phyloP scores from a whole-genome alignment of 1,140 invertebrate species.

The Rhynchophorus ferrugineus region DNA sequence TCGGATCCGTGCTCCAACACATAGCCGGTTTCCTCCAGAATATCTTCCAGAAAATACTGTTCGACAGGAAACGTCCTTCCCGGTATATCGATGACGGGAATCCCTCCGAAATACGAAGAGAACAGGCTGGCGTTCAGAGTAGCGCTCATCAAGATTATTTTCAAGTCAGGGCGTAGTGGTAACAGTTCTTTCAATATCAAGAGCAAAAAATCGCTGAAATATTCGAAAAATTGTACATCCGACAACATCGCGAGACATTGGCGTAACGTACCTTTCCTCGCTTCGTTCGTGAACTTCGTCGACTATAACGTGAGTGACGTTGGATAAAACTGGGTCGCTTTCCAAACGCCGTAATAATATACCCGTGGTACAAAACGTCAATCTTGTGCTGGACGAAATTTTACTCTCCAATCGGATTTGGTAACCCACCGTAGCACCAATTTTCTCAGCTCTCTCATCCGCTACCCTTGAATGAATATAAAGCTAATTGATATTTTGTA shows the following conservation, averaged over 20 bases:
- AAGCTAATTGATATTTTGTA: too few relatives aligned
- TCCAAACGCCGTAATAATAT: constrained; percentile 76
- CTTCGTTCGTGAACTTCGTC: constrained; percentile 91
- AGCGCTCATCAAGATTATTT: constrained; percentile 81
- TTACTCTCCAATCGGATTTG: constrained; percentile 75
- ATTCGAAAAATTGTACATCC: constrained; percentile 1
- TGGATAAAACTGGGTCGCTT: constrained; percentile 60
- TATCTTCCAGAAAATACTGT: constrained; percentile 70
- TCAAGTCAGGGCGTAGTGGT: constrained; percentile 60
- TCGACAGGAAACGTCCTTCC: constrained; percentile 76
- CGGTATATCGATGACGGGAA: constrained; percentile 65
- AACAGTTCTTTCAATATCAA: constrained; percentile 71
- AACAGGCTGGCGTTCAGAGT: constrained; percentile 75
- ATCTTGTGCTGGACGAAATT: constrained; percentile 65
- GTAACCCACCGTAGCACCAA: constrained; percentile 79
- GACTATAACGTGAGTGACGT: constrained; percentile 70
- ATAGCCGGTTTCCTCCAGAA: constrained; percentile 60
- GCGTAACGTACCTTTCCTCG: constrained; percentile 60
- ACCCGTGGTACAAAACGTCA: constrained; percentile 87
- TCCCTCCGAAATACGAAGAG: constrained; percentile 66
- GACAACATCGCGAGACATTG: too few relatives aligned
- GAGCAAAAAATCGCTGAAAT: constrained; percentile 68
- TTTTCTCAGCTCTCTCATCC: constrained; percentile 71
- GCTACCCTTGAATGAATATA: too few relatives aligned
- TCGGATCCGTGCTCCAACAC: constrained; percentile 64